phyloP scores from a whole-genome alignment of 2,113 vertebrate genomes.

The Cisticola juncidis region DNA sequence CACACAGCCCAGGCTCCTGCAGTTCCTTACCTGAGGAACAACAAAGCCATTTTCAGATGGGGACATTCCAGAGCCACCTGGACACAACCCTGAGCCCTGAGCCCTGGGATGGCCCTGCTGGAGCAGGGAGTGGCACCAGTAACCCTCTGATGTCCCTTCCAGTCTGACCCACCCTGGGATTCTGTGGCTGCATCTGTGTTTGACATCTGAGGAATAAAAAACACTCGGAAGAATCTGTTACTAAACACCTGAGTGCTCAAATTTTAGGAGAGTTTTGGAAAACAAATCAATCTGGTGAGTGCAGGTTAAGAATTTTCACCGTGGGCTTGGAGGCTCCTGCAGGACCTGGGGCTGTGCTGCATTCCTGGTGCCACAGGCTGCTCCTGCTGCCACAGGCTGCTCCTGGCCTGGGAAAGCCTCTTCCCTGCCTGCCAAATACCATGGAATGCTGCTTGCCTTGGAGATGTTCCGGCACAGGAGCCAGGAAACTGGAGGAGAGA shows the following conservation, averaged over 20 bases:
- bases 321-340: neutral
- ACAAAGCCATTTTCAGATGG: neutral
- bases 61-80: neutral
- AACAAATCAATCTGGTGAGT: neutral
- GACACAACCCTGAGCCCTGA: neutral
- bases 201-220: neutral
- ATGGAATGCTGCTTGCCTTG: neutral
- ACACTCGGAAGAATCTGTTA: neutral
- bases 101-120: neutral
- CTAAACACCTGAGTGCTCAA: neutral
- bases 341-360: neutral
- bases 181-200: neutral
- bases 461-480: neutral
- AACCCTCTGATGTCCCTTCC: neutral
- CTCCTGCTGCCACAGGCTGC: neutral
- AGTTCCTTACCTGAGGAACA: neutral
- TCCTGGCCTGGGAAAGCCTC: neutral
- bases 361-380: accelerated
- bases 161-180: neutral
- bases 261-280: neutral
- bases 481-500: neutral
- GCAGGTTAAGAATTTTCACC: neutral
- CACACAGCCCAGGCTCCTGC: neutral
- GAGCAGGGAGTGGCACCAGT: neutral
- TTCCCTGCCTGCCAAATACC: neutral